Evolutionary conservation across 2,888 invertebrate genomes (phyloP).

Genomic region (Corbicula japonica): DNA sequence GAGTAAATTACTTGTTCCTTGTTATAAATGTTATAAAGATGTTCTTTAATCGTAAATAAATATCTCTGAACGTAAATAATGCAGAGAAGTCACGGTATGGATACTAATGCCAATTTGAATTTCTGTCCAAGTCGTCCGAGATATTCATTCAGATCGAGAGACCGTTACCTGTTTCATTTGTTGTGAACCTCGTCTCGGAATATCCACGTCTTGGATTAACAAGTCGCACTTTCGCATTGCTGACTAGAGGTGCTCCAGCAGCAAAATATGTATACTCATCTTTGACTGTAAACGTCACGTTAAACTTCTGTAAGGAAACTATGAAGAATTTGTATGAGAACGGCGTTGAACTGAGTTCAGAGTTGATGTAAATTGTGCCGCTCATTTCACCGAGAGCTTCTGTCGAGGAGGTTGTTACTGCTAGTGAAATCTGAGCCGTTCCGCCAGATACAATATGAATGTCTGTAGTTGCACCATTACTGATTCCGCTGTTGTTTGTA

Average conservation of each 20-base stretch:
- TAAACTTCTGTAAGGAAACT: constrained; percentile 50
- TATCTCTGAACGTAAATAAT: no score
- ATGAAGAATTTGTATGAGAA: constrained; percentile 61
- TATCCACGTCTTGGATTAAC: constrained; percentile 54
- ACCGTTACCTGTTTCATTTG: constrained; percentile 54
- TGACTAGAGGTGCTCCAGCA: constrained; percentile 66
- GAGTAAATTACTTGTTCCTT: no score
- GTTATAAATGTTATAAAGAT: no score
- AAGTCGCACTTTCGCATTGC: constrained; percentile 65
- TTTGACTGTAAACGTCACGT: constrained; percentile 68
- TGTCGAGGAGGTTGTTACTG: background rate
- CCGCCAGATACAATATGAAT: background rate
- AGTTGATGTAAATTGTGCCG: constrained; percentile 57
- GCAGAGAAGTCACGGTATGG: no score
- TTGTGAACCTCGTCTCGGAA: constrained; percentile 28
- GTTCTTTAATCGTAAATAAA: no score
- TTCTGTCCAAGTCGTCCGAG: background rate
- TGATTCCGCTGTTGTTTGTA: background rate
- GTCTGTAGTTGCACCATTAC: background rate
- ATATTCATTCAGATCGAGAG: background rate
- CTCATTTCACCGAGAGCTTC: constrained; percentile 59
- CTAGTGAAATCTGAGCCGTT: constrained; percentile 1
- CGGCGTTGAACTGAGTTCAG: constrained; percentile 40
- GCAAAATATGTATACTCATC: constrained; percentile 78
- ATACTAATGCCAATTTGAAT: background rate